These are phyloP conservation scores for Gallinago paraguaiae DNA, from an alignment of 2,113 vertebrate genomes.

Conservation along the genomic window DNA sequence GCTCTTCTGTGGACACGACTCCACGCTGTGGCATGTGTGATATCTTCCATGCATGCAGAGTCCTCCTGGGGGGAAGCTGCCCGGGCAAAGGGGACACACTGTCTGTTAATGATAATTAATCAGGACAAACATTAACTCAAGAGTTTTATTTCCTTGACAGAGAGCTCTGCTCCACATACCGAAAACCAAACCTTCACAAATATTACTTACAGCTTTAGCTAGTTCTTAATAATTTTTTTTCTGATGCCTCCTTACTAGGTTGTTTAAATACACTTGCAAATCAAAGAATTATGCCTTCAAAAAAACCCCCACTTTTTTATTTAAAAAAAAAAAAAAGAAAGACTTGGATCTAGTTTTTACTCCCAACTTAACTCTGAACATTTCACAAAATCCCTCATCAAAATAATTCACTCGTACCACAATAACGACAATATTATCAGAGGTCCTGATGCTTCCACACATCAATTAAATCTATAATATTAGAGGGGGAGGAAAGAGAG, in stretches of 20 bases:
- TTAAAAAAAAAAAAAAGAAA: not conserved
- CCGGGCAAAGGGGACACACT: not conserved
- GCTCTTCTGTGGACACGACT: rapidly evolving
- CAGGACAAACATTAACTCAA: not conserved
- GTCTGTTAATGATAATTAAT: not conserved
- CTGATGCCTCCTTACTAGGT: not conserved
- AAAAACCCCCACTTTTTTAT: not conserved
- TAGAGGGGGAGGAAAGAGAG: not conserved
- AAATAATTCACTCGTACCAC: not conserved
- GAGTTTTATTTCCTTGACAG: not conserved
- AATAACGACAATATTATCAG: not conserved
- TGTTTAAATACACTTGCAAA: not conserved
- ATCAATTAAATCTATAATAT: not conserved
- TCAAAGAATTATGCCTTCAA: not conserved
- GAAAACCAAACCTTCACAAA: not conserved
- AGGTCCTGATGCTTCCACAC: not conserved
- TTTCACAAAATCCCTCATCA: not conserved
- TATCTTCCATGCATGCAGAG: not conserved
- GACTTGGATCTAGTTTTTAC: not conserved
- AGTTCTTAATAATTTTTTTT: not conserved
- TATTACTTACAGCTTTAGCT: not conserved
- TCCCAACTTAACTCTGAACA: not conserved
- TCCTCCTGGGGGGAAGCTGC: not conserved
- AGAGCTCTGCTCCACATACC: not conserved
- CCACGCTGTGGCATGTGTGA: not conserved